These are phyloP conservation scores for Gracilinanus agilis DNA, from an alignment of 2,113 vertebrate genomes.

Conservation along the genomic window DNA sequence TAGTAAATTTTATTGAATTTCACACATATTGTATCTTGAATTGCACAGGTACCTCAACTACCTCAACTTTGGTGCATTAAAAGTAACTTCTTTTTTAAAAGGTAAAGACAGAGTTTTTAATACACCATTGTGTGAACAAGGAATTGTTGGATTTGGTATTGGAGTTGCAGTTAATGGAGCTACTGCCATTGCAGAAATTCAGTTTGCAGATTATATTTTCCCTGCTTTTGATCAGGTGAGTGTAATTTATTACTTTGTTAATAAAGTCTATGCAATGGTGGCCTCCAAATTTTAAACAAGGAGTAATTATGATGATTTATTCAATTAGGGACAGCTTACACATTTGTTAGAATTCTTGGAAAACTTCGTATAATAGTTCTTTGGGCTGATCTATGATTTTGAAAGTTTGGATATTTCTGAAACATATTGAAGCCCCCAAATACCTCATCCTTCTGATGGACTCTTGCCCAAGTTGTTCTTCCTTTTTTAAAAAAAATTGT, in stretches of 20 bases:
- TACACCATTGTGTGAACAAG: constrained; percentile 98
- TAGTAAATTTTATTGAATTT: constrained; percentile 30
- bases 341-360: neutral
- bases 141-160: constrained; percentile 98
- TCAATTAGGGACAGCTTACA: neutral
- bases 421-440: too few relatives aligned
- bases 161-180: constrained; percentile 94
- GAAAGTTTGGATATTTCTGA: neutral
- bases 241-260: constrained; percentile 21
- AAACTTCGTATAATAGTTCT: neutral
- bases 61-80: constrained; percentile 37
- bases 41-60: neutral
- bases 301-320: neutral
- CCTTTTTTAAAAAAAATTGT: too few relatives aligned
- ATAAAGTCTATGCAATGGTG: neutral
- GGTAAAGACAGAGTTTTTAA: constrained; percentile 99
- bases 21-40: neutral
- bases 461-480: too few relatives aligned
- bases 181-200: constrained; percentile 98
- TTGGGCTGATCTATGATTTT: neutral
- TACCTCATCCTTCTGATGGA: too few relatives aligned
- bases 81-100: constrained; percentile 68
- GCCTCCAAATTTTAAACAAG: neutral
- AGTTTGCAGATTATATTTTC: constrained; percentile 99
- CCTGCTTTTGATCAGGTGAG: constrained; percentile 99